Evolutionary conservation across 2,113 vertebrate species (phyloP), one percentile per base, ranked within the genome.

Genomic region (Laticauda colubrina): DNA sequence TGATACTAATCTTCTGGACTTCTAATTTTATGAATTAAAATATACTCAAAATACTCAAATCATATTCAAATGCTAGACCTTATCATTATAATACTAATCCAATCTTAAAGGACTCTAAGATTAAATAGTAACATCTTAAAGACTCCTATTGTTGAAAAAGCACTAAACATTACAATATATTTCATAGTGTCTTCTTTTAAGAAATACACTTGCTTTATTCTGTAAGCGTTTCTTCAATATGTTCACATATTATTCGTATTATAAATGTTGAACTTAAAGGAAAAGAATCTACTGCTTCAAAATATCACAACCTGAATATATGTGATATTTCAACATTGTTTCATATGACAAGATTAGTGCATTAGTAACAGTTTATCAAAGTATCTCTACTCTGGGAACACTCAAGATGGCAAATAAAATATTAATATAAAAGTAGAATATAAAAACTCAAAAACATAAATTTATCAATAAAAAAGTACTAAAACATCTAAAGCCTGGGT

Each of bases 311-410:
- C 21, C 45, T 75, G 26, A 93, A 57, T 91, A 12, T 43, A 96
- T 26, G 43, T 87, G n/a, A 56, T 11, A 75, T 94, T 92, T 7
- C 92, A 94, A 93, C 59, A 96, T 5, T 93, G 39, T 81, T 81
- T 81, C 18, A 18, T 81, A 39, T 57, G 0, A 0, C 93, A 95
- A 93, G 89, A 92, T 95, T 96, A 89, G 95, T 95, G 94, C 94
- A 92, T 94, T 96, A 97, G 96, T 89, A 29, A 94, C 57, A 92
- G 91, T 96, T 92, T 94, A 95, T 69, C 64, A n/a, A 29, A 15
- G 34, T 39, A 81, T 21, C 75, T 81, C 34, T 21, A 43, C 75
- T 81, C 15, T 81, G 34, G 75, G 15, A 81, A 81, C 7, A 39
- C 3, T 81, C 34, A 81, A 81, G 34, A 81, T 81, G 34, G 34